Percentiles rank a stretch among this genome's conserved stretches.
These are phyloP conservation scores for Scaptomyza tumidula DNA, from an alignment of 2,888 invertebrate species.

Conservation along the genomic window DNA sequence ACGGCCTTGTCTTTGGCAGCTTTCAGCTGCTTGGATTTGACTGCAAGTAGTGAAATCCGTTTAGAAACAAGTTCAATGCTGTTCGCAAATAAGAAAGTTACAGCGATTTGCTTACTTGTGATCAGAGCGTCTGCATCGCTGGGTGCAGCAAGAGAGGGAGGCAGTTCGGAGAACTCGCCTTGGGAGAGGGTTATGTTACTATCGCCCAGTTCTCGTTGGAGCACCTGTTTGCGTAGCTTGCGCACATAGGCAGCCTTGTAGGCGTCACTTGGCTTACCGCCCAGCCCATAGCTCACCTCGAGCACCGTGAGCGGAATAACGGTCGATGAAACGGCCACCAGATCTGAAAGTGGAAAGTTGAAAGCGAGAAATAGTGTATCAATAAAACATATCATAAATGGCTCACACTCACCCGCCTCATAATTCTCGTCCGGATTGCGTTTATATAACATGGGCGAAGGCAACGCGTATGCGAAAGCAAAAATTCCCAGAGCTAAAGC, in stretches of 20 bases:
- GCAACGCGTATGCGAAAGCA: slow-evolving; percentile 62
- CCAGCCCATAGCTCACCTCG: slow-evolving; percentile 86
- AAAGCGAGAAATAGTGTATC: slow-evolving; percentile 1
- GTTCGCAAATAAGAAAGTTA: too few relatives aligned
- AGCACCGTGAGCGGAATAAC: slow-evolving; percentile 88
- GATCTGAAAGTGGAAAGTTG: slow-evolving; percentile 83
- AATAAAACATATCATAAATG: background rate
- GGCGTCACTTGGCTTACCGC: slow-evolving; percentile 84
- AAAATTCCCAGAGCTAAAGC: slow-evolving; percentile 35
- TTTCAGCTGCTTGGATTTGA: slow-evolving; percentile 81
- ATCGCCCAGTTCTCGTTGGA: slow-evolving; percentile 54
- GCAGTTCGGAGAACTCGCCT: slow-evolving; percentile 25
- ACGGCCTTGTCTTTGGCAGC: slow-evolving; percentile 81
- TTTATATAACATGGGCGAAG: slow-evolving; percentile 85
- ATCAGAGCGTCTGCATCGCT: slow-evolving; percentile 82
- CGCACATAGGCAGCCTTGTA: slow-evolving; percentile 84
- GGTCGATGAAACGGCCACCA: slow-evolving; percentile 88
- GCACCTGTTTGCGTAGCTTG: slow-evolving; percentile 83
- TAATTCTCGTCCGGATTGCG: slow-evolving; percentile 85
- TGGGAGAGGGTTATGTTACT: background rate
- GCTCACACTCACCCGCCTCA: slow-evolving; percentile 85
- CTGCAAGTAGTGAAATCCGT: slow-evolving; percentile 58
- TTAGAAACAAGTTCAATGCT: background rate
- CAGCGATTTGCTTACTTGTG: slow-evolving; percentile 73
- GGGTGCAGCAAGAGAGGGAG: slow-evolving; percentile 28